Base-by-base conservation (phyloP, 92 coral and sea anemone species). In the Zoanthus gigantus region DNA sequence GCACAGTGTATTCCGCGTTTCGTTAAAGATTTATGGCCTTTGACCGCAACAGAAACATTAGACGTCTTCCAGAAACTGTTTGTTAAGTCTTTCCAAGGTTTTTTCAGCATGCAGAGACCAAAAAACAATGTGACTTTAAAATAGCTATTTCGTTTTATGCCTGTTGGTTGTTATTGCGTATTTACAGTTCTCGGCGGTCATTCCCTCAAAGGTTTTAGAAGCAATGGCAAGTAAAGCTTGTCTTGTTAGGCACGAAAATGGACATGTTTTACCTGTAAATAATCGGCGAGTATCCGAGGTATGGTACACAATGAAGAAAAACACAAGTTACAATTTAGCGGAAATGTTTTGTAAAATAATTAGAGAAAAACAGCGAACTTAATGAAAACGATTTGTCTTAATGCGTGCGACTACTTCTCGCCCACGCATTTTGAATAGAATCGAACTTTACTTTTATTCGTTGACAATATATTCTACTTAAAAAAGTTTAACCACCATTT, bases 1-100 rank as follows among this genome's bases (percentile, higher is more conserved):
- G 29, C 54, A 60, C 71, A 53, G 54, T 17, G 73, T 11, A 14
- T 14, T 10, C 2, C 65, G 85, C 60, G 23, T 68, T 66, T 81
- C 73, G 85, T 81, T 81, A 81, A 81, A 81, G 76, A 81, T 81
- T 81, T 67, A 81, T 81, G 85, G 85, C 6, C 44, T 81, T 45
- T 47, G 85, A 50, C 85, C 85, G 75, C 67, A 9, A 63, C 71
- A 30, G 52, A 81, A 37, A 2, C 61, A 7, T 81, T 73, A 78
- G 45, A 29, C n/a, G 12, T 65, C 56, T 46, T 81, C 63, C 75
- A 30, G 85, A 42, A 44, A 79, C 84, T 79, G 84, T 56, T 65
- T 7, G 42, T 63, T 80, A 6, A 6, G 73, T 56, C 30, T 46
- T 74, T 76, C 63, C 23, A 47, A 48, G 32, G 14, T 48, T 76